phyloP scores from a whole-genome alignment of 2,888 invertebrate genomes.

The Dastarcus helophoroides region DNA sequence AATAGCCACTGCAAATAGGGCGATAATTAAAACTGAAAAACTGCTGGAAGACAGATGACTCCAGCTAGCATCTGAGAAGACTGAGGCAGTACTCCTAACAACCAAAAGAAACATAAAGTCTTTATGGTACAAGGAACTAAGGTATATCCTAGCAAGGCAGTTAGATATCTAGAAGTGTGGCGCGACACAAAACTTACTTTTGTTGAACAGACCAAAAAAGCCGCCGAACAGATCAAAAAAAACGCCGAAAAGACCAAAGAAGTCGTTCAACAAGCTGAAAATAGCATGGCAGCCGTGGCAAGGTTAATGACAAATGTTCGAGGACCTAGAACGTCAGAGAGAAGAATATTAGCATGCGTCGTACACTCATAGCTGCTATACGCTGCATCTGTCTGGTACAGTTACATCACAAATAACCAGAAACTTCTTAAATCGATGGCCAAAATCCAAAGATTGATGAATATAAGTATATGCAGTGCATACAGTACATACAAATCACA shows the following conservation, averaged over 20 bases:
- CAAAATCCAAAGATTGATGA: background rate
- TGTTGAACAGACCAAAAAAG: slow-evolving; percentile 2
- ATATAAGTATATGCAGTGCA: background rate
- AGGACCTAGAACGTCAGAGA: slow-evolving; percentile 6
- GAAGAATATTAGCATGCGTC: slow-evolving; percentile 1
- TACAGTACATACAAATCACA: background rate
- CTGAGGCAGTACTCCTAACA: slow-evolving; percentile 12
- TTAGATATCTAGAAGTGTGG: slow-evolving; percentile 10
- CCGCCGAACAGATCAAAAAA: background rate
- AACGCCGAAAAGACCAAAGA: slow-evolving; percentile 9
- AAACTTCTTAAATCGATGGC: too few species aligned
- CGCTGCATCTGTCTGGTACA: background rate
- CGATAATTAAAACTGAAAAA: slow-evolving; percentile 2
- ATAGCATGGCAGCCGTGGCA: slow-evolving; percentile 6
- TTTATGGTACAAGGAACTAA: slow-evolving; percentile 5
- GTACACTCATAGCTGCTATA: background rate
- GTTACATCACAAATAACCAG: background rate
- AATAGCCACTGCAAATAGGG: slow-evolving; percentile 6
- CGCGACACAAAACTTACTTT: slow-evolving; percentile 7
- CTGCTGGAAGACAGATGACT: slow-evolving; percentile 9
- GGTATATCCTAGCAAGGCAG: slow-evolving; percentile 5
- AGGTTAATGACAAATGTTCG: slow-evolving; percentile 11
- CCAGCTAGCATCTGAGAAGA: slow-evolving; percentile 12
- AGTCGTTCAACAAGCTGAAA: too few species aligned
- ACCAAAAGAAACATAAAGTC: slow-evolving; percentile 7